Base-by-base conservation (phyloP, 2,113 vertebrate genomes). In the Lonchura striata region DNA sequence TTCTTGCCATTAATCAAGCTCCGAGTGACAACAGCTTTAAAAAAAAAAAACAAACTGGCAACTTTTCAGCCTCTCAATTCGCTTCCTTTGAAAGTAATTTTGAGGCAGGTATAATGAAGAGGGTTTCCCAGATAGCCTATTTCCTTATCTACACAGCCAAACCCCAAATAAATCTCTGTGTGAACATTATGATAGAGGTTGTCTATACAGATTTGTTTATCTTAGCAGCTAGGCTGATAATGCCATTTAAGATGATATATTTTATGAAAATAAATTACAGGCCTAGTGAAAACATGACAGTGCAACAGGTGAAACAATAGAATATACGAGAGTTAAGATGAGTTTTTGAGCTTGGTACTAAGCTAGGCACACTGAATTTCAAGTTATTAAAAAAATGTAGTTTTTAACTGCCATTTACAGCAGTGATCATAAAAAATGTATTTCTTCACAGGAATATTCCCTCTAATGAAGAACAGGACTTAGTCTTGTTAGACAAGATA, bases 201-300 rank as follows among this genome's bases (percentile, higher is more conserved):
- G 75, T 92, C 89, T 91, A 84, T 76, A 94, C 39, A 92, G 87
- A 94, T 93, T 82, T 95, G 82, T 84, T 94, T 95, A 96, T 96
- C 93, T 95, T 94, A 88, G 46, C 27, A 94, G n/a, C 52, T 79
- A 21, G 25, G n/a, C 44, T 63, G 91, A 95, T 94, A 96, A 95
- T 76, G 85, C 33, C 78, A 95, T 79, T 94, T 90, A 90, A 94
- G 76, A 94, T 28, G 7, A 94, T 94, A 83, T 66, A 86, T 81
- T 93, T 94, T 92, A 82, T 90, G 65, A 90, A 91, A 96, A 95
- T 89, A 94, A 94, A 96, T 94, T 72, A 74, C 82, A 90, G 31
- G 7, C 6, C 35, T 52, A 46, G 42, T 61, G 66, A 80, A 95
- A 90, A 82, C 35, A 72, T 28, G 49, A 37, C 77, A 86, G 21